Conservation (phyloP, 2,113 vertebrate genomes). For the Neoarius graeffei region DNA sequence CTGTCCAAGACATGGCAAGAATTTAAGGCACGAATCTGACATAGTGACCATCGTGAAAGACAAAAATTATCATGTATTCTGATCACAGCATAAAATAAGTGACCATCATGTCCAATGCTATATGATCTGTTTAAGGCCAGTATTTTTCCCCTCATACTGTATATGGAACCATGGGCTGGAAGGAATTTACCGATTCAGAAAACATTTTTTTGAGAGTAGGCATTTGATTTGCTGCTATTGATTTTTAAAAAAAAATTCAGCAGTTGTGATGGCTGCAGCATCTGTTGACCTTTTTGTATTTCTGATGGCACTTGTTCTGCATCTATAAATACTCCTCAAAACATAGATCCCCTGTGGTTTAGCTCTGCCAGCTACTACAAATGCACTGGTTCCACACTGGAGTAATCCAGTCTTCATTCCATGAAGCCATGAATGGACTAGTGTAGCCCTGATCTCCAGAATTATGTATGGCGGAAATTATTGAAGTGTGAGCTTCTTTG, state of each 20-base stretch:
- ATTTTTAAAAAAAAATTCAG: not conserved
- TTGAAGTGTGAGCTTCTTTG: not conserved
- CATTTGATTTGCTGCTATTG: not conserved
- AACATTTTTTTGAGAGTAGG: not conserved
- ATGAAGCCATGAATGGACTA: not conserved
- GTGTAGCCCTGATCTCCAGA: not conserved
- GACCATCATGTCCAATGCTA: not conserved
- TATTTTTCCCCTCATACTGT: not conserved
- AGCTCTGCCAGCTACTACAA: not conserved
- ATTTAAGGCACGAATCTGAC: too few species aligned
- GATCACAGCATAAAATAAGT: not conserved
- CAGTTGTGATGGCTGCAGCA: not conserved
- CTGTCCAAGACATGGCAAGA: too few species aligned
- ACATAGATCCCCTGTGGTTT: not conserved
- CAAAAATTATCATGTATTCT: not conserved
- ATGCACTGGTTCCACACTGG: not conserved
- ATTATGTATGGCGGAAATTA: not conserved
- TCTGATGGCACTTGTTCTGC: not conserved
- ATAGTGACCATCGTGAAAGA: not conserved
- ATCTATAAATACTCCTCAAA: not conserved
- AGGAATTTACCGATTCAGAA: not conserved
- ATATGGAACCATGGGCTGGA: not conserved
- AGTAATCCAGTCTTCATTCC: not conserved
- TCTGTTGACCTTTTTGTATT: not conserved
- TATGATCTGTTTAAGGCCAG: not conserved